Conservation (phyloP, 2,888 invertebrate genomes). For the Phasia obesa region DNA sequence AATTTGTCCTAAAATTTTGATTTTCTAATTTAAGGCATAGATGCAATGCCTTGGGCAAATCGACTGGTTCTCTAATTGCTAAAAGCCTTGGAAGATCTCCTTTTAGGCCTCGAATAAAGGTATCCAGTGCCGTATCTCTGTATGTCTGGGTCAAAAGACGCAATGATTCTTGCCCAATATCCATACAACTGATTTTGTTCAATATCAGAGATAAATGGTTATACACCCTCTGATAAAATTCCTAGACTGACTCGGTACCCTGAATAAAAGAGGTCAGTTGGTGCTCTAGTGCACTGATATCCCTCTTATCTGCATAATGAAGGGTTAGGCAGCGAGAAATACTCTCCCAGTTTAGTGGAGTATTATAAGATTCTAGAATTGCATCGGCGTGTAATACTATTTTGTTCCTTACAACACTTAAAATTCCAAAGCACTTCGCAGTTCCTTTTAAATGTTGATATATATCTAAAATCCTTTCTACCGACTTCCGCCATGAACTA, state of each 20-base stretch:
- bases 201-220: too few relatives aligned
- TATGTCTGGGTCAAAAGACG: too few relatives aligned
- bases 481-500: conserved; percentile 51
- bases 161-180: too few relatives aligned
- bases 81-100: not conserved
- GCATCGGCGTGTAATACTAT: conserved; percentile 51
- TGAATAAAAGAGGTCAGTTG: too few relatives aligned
- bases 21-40: not conserved
- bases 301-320: too few relatives aligned
- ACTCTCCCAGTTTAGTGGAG: conserved; percentile 55
- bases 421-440: conserved; percentile 52
- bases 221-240: too few relatives aligned
- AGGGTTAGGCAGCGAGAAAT: conserved; percentile 57
- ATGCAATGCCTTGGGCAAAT: not conserved
- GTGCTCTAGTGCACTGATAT: too few relatives aligned
- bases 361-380: conserved; percentile 48
- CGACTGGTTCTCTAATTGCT: not conserved
- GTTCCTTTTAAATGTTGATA: conserved; percentile 40
- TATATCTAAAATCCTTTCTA: conserved; percentile 44
- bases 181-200: too few relatives aligned
- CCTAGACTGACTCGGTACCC: too few relatives aligned
- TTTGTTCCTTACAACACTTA: too few relatives aligned
- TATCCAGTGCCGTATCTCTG: too few relatives aligned
- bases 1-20: not conserved
- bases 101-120: too few relatives aligned